A percentile compares a stretch with the other conserved stretches of the same genome.
Conservation (phyloP, 1,140 invertebrate species). For the Drosophila grimshawi region DNA sequence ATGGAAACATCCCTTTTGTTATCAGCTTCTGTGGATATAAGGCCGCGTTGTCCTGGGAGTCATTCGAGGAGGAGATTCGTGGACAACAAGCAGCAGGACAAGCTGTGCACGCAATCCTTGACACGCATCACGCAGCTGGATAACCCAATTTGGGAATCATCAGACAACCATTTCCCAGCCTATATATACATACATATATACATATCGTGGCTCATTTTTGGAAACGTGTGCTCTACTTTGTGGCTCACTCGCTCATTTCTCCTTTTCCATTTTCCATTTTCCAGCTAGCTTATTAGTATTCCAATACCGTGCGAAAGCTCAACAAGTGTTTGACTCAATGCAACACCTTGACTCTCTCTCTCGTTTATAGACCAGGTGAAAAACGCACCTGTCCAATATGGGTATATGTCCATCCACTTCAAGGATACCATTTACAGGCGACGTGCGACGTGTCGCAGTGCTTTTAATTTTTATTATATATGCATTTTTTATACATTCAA, state of each 20-base stretch:
- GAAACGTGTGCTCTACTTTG: slow-evolving; percentile 14
- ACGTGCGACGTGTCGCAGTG: slow-evolving; percentile 38
- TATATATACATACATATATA: background rate
- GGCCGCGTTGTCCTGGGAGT: slow-evolving; percentile 12
- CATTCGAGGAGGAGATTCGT: slow-evolving; percentile 2
- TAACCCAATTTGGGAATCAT: slow-evolving; percentile 22
- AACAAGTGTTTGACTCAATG: slow-evolving; percentile 32
- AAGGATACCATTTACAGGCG: background rate
- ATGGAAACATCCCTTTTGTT: slow-evolving; percentile 61
- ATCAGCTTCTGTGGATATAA: slow-evolving; percentile 52
- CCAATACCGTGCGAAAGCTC: slow-evolving; percentile 1
- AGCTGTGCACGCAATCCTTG: slow-evolving; percentile 20
- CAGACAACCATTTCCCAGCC: slow-evolving; percentile 12
- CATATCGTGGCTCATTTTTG: background rate
- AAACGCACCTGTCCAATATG: slow-evolving; percentile 27
- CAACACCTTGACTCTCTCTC: slow-evolving; percentile 3
- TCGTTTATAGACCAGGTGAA: background rate
- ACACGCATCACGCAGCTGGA: slow-evolving; percentile 43
- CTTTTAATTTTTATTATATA: slow-evolving; percentile 51
- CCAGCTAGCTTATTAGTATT: background rate
- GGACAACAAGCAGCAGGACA: background rate
- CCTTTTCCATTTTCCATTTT: background rate
- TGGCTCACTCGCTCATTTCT: background rate
- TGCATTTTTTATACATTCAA: slow-evolving; percentile 61
- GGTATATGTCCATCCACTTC: background rate